Conservation (phyloP, 2,888 invertebrate species). For the Salpingus planirostris region DNA sequence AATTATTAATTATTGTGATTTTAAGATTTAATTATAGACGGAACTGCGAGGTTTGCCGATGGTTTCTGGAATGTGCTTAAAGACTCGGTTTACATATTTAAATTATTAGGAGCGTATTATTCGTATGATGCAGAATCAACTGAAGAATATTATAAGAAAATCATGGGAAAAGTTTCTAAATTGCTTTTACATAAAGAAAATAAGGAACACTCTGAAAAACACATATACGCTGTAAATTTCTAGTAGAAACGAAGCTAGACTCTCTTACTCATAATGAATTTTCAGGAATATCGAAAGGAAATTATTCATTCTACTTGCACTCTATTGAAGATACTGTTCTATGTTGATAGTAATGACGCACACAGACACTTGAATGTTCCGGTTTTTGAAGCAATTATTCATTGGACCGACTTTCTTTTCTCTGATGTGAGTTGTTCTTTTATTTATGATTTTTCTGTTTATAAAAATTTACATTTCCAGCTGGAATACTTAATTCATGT, state of each 20-base stretch:
- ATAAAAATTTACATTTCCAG: no score
- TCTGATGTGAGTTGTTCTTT: slow-evolving; percentile 10
- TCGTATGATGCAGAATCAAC: slow-evolving; percentile 6
- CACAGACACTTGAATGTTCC: slow-evolving; percentile 10
- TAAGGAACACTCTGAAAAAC: slow-evolving; percentile 5
- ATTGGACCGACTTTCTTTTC: slow-evolving; percentile 12
- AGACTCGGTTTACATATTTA: slow-evolving; percentile 11
- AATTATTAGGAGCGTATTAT: slow-evolving; percentile 3
- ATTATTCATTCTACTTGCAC: slow-evolving; percentile 3
- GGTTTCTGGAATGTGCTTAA: slow-evolving; percentile 13
- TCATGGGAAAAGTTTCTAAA: slow-evolving; percentile 5
- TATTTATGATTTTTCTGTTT: no score
- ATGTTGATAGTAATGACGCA: slow-evolving; percentile 8
- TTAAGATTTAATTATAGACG: slow-evolving; percentile 8
- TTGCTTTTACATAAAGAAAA: slow-evolving; percentile 4
- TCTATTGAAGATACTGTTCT: slow-evolving; percentile 9
- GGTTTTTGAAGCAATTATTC: slow-evolving; percentile 10
- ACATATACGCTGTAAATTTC: slow-evolving; percentile 4
- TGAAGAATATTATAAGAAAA: slow-evolving; percentile 8
- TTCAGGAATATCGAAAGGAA: slow-evolving; percentile 11
- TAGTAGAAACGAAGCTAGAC: background rate
- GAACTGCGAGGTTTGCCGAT: slow-evolving; percentile 4
- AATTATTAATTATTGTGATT: no score
- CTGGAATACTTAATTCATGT: slow-evolving; percentile 8
- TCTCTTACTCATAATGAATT: background rate